Evolutionary conservation across 2,797 vertebrate genomes (phyloP).

Genomic region (Xenentodon cancila): DNA sequence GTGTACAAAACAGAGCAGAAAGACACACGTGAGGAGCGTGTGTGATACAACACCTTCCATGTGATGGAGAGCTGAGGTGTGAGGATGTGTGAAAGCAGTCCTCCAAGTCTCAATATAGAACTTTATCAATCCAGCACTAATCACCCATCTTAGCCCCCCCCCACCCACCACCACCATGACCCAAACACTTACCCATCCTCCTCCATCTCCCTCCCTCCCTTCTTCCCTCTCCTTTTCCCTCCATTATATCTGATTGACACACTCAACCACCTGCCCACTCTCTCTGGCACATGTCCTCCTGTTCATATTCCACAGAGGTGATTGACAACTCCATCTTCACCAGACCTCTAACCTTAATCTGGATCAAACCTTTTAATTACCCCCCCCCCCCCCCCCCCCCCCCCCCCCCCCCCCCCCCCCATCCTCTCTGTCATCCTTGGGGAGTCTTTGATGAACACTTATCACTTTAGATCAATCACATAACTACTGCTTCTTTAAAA

Average conservation of each 20-base stretch:
- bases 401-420: not conserved
- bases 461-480: constrained; percentile 23
- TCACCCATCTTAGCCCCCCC: constrained; percentile 46
- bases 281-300: not conserved
- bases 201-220: constrained; percentile 16
- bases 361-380: constrained; percentile 36
- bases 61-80: constrained; percentile 48
- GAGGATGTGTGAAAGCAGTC: constrained; percentile 52
- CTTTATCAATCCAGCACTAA: constrained; percentile 73
- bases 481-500: no score
- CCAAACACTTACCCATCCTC: not conserved
- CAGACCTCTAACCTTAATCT: constrained; percentile 50
- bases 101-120: constrained; percentile 72
- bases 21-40: not conserved
- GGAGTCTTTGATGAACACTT: constrained; percentile 28
- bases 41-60: constrained; percentile 34
- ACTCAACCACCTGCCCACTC: constrained; percentile 23
- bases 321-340: constrained; percentile 45
- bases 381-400: not conserved
- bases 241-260: constrained; percentile 46
- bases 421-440: not conserved
- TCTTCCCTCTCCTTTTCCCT: constrained; percentile 2
- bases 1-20: constrained; percentile 5
- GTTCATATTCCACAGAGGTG: constrained; percentile 23
- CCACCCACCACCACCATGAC: not conserved